Conservation (phyloP, 2,113 vertebrate genomes). For the Raja brachyura region DNA sequence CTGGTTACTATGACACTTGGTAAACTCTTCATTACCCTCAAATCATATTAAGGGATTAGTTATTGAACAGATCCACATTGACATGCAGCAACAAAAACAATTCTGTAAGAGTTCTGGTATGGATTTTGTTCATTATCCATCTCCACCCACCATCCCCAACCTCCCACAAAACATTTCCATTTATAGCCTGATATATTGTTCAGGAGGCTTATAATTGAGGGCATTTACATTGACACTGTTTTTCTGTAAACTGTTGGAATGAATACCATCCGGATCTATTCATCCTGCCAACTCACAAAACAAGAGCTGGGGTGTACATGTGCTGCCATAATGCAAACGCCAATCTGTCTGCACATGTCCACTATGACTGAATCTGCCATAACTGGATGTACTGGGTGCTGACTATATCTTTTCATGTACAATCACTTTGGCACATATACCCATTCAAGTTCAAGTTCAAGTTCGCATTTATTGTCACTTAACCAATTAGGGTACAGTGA, state of each 20-base stretch:
- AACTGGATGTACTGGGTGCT: neutral
- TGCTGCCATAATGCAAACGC: neutral
- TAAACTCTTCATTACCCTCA: slow-evolving; percentile 39
- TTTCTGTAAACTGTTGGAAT: neutral
- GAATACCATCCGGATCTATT: neutral
- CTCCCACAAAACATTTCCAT: neutral
- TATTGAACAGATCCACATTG: slow-evolving; percentile 48
- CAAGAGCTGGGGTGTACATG: neutral
- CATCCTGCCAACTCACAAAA: slow-evolving; percentile 8
- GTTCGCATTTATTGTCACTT: too few relatives aligned
- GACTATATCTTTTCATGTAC: neutral
- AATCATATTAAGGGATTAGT: slow-evolving; percentile 55
- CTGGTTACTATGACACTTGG: slow-evolving; percentile 20
- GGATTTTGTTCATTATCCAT: neutral
- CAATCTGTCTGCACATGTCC: slow-evolving; percentile 25
- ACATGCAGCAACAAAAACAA: slow-evolving; percentile 44
- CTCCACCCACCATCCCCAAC: neutral
- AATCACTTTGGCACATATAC: neutral
- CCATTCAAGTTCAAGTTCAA: too few relatives aligned
- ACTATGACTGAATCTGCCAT: neutral
- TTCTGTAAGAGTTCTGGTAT: neutral
- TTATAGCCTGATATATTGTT: neutral
- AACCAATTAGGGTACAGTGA: too few relatives aligned
- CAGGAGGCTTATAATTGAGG: neutral
- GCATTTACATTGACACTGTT: neutral